A percentile compares a stretch with the other conserved stretches of the same genome.
Evolutionary conservation across 2,888 invertebrate species (phyloP).

Genomic region (Tipula confusa): DNA sequence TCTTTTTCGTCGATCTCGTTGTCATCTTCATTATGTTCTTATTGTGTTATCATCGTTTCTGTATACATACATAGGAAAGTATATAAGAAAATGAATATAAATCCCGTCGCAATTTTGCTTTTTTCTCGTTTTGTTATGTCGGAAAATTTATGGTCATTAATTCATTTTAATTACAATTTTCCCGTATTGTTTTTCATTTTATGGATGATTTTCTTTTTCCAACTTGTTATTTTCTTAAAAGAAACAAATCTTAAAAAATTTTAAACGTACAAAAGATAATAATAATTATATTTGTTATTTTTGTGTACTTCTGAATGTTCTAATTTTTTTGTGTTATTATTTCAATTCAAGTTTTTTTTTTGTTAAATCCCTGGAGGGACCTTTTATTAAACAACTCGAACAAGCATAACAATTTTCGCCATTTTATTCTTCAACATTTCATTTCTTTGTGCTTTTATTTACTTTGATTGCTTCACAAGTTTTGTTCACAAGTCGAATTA

Average conservation of each 20-base stretch:
- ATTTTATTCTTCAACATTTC: background rate
- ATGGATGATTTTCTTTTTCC: conserved; percentile 3
- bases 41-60: background rate
- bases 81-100: background rate
- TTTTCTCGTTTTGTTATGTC: too few relatives aligned
- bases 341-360: background rate
- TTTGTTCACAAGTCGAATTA: background rate
- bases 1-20: background rate
- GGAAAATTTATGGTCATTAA: conserved; percentile 5
- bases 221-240: background rate
- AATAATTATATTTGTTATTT: conserved; percentile 8
- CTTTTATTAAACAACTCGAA: background rate
- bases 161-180: conserved; percentile 13
- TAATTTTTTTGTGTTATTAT: background rate
- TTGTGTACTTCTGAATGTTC: background rate
- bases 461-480: background rate
- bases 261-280: background rate
- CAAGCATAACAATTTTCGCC: background rate
- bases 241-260: background rate
- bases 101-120: background rate
- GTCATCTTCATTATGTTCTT: conserved; percentile 1
- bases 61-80: background rate
- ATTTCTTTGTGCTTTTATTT: background rate
- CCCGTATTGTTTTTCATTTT: background rate
- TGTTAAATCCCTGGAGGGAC: background rate